These are phyloP conservation scores for Achroia grisella DNA, from an alignment of 1,140 invertebrate species.

Conservation along the genomic window DNA sequence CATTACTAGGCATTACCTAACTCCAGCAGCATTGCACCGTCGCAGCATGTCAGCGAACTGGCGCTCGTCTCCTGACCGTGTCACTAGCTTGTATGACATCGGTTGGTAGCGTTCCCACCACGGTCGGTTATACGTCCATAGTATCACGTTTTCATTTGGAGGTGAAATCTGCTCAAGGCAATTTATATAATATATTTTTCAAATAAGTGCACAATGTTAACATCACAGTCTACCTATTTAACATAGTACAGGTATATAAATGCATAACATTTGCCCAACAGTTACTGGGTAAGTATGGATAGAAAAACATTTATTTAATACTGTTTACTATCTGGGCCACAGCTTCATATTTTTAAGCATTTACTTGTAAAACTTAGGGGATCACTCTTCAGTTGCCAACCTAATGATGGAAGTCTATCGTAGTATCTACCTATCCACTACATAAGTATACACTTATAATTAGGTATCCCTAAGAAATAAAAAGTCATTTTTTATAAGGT, in stretches of 20 bases:
- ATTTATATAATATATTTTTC: background rate
- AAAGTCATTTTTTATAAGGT: too few species aligned
- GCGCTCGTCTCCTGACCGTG: conserved; percentile 82
- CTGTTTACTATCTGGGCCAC: too few species aligned
- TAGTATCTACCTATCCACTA: background rate
- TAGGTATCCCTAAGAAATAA: too few species aligned
- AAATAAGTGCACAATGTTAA: too few species aligned
- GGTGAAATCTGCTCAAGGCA: conserved; percentile 65
- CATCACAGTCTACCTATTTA: background rate
- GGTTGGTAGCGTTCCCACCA: conserved; percentile 93
- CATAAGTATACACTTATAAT: too few species aligned
- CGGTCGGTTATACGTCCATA: conserved; percentile 73
- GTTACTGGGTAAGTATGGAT: too few species aligned
- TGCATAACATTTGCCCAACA: too few species aligned
- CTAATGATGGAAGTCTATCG: background rate
- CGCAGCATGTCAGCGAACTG: conserved; percentile 84
- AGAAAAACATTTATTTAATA: too few species aligned
- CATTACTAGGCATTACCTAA: conserved; percentile 69
- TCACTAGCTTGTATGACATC: conserved; percentile 84
- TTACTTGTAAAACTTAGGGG: too few species aligned
- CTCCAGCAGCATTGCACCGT: conserved; percentile 82
- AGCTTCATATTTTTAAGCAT: too few species aligned
- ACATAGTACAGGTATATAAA: too few species aligned
- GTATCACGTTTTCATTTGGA: conserved; percentile 75
- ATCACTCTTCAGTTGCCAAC: too few species aligned